Percentiles rank a stretch among this genome's conserved stretches.
These are phyloP conservation scores for Serilophus lunatus DNA, from an alignment of 2,113 vertebrate species.

Conservation along the genomic window DNA sequence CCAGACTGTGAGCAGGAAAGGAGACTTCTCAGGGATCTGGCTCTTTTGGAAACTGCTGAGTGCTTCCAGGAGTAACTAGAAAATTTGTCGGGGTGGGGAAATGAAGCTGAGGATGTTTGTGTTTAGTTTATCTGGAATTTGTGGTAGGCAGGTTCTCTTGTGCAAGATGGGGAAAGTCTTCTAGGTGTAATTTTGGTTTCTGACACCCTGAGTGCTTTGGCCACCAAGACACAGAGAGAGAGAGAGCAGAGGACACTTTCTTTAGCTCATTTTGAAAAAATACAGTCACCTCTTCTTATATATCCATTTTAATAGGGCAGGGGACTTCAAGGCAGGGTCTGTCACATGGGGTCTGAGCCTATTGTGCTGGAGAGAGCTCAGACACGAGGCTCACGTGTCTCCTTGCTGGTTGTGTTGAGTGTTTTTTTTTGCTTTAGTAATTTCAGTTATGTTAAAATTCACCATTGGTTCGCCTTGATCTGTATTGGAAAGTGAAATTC, in stretches of 20 bases:
- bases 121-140: neutral
- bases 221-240: neutral
- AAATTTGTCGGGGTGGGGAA: neutral
- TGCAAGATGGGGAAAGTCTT: neutral
- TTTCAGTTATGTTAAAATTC: neutral
- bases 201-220: neutral
- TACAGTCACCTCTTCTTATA: neutral
- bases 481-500: neutral
- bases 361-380: neutral
- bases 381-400: rapidly evolving
- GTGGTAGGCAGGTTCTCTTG: neutral
- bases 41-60: neutral
- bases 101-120: neutral
- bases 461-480: neutral
- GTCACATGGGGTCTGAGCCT: neutral
- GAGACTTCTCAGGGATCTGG: neutral
- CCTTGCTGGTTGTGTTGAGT: neutral
- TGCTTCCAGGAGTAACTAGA: neutral
- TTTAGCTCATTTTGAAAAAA: neutral
- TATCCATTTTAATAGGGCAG: neutral
- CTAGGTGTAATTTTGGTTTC: neutral
- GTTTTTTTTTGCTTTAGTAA: neutral
- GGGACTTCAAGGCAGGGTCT: neutral
- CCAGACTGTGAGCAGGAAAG: neutral
- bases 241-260: neutral